Evolutionary conservation across 2,888 invertebrate species (phyloP).

Genomic region (Octonoba sinensis): DNA sequence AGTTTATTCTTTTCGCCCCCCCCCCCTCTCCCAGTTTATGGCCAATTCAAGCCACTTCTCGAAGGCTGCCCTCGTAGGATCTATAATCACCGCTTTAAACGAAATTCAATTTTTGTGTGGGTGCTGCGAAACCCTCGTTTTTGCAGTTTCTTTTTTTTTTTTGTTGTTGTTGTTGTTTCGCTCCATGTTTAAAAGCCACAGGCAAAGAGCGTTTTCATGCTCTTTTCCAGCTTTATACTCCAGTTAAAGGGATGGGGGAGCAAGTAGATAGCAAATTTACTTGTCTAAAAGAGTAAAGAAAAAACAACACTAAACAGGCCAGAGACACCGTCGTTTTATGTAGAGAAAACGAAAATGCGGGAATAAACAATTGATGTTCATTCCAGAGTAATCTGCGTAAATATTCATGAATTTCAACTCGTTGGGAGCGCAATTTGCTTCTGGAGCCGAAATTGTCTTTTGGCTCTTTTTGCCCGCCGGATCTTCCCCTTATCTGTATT

Average conservation of each 20-base stretch:
- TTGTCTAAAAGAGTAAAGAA: slow-evolving; percentile 1
- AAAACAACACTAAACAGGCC: slow-evolving; percentile 9
- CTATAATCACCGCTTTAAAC: slow-evolving; percentile 2
- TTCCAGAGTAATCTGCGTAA: slow-evolving; percentile 57
- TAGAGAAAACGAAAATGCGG: slow-evolving; percentile 15
- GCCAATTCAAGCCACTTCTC: not conserved
- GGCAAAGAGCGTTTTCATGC: slow-evolving; percentile 13
- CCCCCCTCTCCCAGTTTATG: too few species aligned
- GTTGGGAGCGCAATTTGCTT: slow-evolving; percentile 46
- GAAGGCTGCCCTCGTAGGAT: not conserved
- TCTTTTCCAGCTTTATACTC: slow-evolving; percentile 19
- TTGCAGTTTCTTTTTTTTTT: not conserved
- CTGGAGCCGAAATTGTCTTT: slow-evolving; percentile 45
- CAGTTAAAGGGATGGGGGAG: slow-evolving; percentile 19
- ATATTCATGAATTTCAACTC: slow-evolving; percentile 61
- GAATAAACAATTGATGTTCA: slow-evolving; percentile 62
- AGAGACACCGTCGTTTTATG: slow-evolving; percentile 16
- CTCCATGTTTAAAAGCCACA: slow-evolving; percentile 4
- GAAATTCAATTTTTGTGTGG: not conserved
- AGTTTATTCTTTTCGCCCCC: too few species aligned
- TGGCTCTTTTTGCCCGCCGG: slow-evolving; percentile 1
- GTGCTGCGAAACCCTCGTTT: not conserved
- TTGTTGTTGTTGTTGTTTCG: too few species aligned
- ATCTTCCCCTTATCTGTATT: slow-evolving; percentile 7
- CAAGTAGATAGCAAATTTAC: slow-evolving; percentile 33